Base-by-base conservation (phyloP, 2,113 vertebrate genomes). In the Neopipo cinnamomea region DNA sequence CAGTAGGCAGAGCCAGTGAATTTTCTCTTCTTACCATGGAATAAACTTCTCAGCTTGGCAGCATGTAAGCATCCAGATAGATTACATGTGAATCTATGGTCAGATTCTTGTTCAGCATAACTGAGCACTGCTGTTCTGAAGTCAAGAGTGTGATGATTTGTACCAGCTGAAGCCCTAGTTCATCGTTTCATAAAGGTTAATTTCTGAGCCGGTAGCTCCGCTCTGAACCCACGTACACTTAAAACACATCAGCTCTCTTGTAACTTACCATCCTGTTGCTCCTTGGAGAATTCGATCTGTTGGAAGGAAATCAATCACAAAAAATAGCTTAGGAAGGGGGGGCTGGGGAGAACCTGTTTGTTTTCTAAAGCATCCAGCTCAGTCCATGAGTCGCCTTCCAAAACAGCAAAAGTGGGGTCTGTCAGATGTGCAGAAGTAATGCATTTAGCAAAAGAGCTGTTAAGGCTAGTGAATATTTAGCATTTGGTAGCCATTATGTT, bases 221-320 rank as follows among this genome's bases (percentile, higher is more conserved):
- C 84, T 91, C 53, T 94, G 94, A 94, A 67, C 59, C 35, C 66
- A 35, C 2, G 1, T 70, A 73, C 42, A 31, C 47, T 47, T 84
- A 74, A 84, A 95, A 74, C 22, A 63, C 70, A 95, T 91, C 10
- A 50, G 73, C 93, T 95, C 19, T 61, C 76, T 96, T 71, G 70
- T 87, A 93, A 98, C 98, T 98, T 98, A 99, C 98, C 98, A 91
- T 99, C 98, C 97, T 98, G 98, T 46, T 99, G 98, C 81, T 97
- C 97, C 97, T 97, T 82, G 97, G 98, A 98, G 97, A 99, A 99
- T 94, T 98, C 98, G 97, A 99, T 98, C 98, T 99, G 98, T 98
- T 96, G 97, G 97, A 98, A 97, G 97, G 96, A 98, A 98, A 98
- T 97, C 97, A 97, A 98, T 94, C 97, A 98, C 95, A 98, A 97